Evolutionary conservation across 1,140 invertebrate species (phyloP).

Genomic region (Drosophila willistoni): DNA sequence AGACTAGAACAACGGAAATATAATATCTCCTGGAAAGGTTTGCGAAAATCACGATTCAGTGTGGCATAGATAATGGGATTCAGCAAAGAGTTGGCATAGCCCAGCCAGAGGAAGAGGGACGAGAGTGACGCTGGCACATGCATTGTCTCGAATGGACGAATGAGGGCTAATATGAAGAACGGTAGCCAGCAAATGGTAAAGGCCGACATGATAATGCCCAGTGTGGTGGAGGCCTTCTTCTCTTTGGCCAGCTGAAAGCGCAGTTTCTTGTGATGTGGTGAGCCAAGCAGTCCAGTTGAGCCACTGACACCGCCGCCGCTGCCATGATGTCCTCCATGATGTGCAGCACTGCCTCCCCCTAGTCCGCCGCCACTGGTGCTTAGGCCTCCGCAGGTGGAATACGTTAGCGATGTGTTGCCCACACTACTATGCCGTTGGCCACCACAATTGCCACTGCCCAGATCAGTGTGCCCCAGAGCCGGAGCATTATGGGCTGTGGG

Average conservation of each 20-base stretch:
- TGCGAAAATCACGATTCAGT: constrained; percentile 95
- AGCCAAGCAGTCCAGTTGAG: constrained; percentile 82
- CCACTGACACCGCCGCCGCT: constrained; percentile 74
- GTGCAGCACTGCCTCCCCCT: constrained; percentile 37
- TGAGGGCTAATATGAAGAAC: constrained; percentile 96
- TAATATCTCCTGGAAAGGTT: constrained; percentile 95
- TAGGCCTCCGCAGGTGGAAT: constrained; percentile 70
- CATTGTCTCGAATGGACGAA: constrained; percentile 90
- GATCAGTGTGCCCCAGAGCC: constrained; percentile 69
- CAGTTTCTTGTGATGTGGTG: constrained; percentile 89
- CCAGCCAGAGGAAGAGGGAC: constrained; percentile 92
- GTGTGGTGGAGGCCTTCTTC: constrained; percentile 96
- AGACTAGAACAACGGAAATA: constrained; percentile 94
- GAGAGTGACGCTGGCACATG: constrained; percentile 90
- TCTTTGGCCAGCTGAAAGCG: constrained; percentile 93
- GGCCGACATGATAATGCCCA: constrained; percentile 98
- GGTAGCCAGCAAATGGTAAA: constrained; percentile 99
- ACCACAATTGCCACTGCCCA: constrained; percentile 60
- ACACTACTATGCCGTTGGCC: constrained; percentile 71
- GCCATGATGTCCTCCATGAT: constrained; percentile 56
- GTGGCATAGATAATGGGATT: constrained; percentile 98
- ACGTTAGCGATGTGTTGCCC: constrained; percentile 70
- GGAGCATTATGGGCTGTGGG: constrained; percentile 61
- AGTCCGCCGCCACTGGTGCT: constrained; percentile 57
- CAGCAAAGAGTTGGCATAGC: constrained; percentile 95